Percentiles rank a stretch among this genome's conserved stretches.
These are phyloP conservation scores for Gallinago solitaria DNA, from an alignment of 2,797 vertebrate species.

Conservation along the genomic window DNA sequence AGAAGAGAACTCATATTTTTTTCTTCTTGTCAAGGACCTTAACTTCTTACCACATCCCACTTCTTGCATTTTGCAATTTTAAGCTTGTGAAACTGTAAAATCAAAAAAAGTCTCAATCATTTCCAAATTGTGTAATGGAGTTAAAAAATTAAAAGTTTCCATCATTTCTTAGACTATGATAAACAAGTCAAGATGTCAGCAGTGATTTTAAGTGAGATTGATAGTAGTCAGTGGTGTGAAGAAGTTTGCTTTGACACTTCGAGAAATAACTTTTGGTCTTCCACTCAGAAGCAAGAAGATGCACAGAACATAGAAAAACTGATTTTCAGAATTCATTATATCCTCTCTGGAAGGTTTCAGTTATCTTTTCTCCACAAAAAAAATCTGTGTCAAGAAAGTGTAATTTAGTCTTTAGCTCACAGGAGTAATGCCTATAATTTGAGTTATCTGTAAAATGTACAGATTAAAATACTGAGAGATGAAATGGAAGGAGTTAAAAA, in stretches of 20 bases:
- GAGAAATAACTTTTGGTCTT: constrained; percentile 35
- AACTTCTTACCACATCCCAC: not conserved
- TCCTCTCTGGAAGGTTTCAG: not conserved
- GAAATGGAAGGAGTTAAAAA: not conserved
- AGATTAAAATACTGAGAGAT: not conserved
- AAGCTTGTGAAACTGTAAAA: not conserved
- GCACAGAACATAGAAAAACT: not conserved
- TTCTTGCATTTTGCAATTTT: not conserved
- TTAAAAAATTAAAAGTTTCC: constrained; percentile 25
- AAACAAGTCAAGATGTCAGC: constrained; percentile 30
- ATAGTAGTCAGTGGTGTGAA: constrained; percentile 7
- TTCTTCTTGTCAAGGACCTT: not conserved
- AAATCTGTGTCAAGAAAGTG: not conserved
- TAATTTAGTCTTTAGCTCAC: not conserved
- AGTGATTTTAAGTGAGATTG: constrained; percentile 38
- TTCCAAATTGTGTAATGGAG: not conserved
- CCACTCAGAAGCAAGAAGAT: not conserved
- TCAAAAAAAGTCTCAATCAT: not conserved
- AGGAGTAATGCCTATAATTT: not conserved
- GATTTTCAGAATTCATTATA: not conserved
- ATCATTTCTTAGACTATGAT: not conserved
- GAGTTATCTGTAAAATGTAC: not conserved
- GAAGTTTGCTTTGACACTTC: constrained; percentile 25
- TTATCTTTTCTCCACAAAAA: not conserved
- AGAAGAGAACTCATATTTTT: not conserved